Base-by-base conservation (phyloP, 2,113 vertebrate genomes). In the Rhizomys pruinosus region DNA sequence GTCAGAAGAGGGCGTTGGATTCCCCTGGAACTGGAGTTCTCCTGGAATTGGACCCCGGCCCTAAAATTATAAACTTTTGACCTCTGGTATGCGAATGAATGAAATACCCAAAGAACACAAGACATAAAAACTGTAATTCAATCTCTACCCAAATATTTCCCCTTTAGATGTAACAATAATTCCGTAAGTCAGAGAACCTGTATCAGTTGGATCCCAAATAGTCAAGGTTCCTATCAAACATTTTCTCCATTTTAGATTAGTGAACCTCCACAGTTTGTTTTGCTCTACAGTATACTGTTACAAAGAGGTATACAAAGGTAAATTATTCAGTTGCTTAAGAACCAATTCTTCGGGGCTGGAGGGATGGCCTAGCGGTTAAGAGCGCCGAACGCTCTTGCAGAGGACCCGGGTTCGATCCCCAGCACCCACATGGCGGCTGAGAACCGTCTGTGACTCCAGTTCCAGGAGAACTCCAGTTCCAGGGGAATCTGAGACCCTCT, bases 71-170 rank as follows among this genome's bases (percentile, higher is more conserved):
- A 81, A 82, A 71, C 47, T 91, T 92, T 89, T 92, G 79, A 92
- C 69, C 92, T 89, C 81, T 93, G 52, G 10, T 89, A 91, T 93
- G 47, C 87, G 15, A 84, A 92, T 73, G 5, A 92, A 92, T 76
- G 89, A 96, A 94, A 34, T 94, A 93, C 34, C 92, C 73, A 94
- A 90, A 92, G 69, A 88, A 87, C 47, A 73, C 64, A 84, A 92
- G 22, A 68, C 66, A 77, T 44, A 80, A 91, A 92, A 94, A 91
- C 57, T 78, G 42, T 42, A 92, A 77, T 25, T 87, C 19, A 80
- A 79, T 86, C 22, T 78, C 61, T 89, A 89, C n/a, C 80, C 84
- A 93, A 85, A 76, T 71, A 17, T 68, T 55, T 92, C 47, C 89
- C 59, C 85, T 85, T 92, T 64, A 95, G 39, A 20, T 73, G 39